Conservation (phyloP, 2,113 vertebrate genomes). For the Cavia aperea region DNA sequence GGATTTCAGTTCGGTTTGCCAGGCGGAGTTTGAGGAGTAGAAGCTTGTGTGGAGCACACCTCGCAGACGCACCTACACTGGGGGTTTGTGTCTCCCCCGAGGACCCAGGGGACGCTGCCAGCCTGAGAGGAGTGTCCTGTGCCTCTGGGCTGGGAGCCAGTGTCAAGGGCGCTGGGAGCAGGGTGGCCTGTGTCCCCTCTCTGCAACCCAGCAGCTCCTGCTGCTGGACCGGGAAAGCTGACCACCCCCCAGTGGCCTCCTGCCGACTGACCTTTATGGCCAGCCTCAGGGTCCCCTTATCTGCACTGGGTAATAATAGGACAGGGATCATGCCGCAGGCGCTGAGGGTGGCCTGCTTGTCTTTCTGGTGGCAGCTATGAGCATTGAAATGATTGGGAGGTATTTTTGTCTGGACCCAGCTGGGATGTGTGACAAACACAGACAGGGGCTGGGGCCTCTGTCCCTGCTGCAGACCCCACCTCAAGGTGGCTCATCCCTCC, state of each 20-base stretch:
- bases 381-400: neutral
- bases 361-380: conserved; percentile 4
- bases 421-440: neutral
- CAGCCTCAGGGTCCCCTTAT: neutral
- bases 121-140: accelerated
- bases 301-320: conserved; percentile 51
- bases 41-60: neutral
- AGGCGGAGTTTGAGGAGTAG: neutral
- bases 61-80: accelerated
- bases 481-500: neutral
- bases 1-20: neutral
- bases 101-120: neutral
- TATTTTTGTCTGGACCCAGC: neutral
- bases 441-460: neutral
- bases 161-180: neutral
- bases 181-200: neutral
- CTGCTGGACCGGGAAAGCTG: neutral
- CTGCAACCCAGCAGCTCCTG: neutral
- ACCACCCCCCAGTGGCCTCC: neutral
- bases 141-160: neutral
- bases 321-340: neutral
- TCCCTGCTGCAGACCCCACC: neutral
- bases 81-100: neutral
- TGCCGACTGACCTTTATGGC: conserved; percentile 19
- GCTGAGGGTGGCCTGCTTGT: neutral